phyloP scores from a whole-genome alignment of 2,888 invertebrate genomes.

The Rutpela maculata region DNA sequence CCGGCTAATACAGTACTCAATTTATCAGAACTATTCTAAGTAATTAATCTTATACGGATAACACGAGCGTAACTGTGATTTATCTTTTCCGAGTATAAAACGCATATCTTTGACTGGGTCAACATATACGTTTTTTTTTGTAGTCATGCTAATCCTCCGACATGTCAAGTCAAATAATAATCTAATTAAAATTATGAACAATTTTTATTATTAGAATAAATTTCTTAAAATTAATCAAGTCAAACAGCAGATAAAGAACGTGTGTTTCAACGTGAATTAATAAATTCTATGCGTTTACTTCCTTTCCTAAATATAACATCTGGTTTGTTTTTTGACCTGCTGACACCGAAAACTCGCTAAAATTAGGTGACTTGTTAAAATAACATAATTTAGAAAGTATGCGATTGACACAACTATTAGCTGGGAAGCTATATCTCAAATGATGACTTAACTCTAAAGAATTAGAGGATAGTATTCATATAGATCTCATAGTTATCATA shows the following conservation, averaged over 20 bases:
- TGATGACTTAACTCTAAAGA: too few relatives aligned
- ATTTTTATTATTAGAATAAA: not conserved
- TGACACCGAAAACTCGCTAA: slow-evolving; percentile 30
- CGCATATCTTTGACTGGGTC: not conserved
- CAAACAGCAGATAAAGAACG: not conserved
- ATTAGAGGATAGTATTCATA: too few relatives aligned
- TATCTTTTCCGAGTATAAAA: not conserved
- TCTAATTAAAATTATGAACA: not conserved
- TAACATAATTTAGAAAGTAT: not conserved
- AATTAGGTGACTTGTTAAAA: slow-evolving; percentile 14
- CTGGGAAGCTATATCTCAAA: not conserved
- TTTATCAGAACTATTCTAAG: too few relatives aligned
- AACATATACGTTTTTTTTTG: not conserved
- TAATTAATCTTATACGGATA: not conserved
- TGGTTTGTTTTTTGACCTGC: slow-evolving; percentile 10
- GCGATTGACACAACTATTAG: not conserved
- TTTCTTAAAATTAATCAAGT: not conserved
- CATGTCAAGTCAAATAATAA: not conserved
- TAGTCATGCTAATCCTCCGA: not conserved
- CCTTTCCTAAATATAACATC: not conserved
- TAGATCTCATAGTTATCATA: too few relatives aligned
- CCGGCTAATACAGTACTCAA: not conserved
- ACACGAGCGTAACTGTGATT: not conserved
- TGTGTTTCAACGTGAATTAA: not conserved
- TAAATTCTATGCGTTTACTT: slow-evolving; percentile 1